A percentile compares a stretch with the other conserved stretches of the same genome.
phyloP scores from a whole-genome alignment of 2,797 vertebrate genomes.

The Lacerta agilis region DNA sequence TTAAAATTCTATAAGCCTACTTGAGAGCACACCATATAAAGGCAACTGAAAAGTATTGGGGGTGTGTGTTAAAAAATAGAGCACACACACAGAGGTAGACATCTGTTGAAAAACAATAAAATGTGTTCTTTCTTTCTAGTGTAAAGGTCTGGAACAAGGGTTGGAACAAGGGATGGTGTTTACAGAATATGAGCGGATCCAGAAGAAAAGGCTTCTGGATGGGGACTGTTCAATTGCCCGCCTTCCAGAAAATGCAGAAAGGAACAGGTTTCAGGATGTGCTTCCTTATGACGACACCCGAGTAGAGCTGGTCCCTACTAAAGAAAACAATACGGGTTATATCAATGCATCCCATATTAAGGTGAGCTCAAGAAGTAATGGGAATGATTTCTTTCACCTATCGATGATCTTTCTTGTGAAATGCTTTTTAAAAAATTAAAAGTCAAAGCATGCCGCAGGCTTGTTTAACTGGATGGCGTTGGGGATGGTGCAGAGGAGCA shows the following conservation, averaged over 20 bases:
- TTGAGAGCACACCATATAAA: too few relatives aligned
- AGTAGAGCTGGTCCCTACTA: conserved; percentile 96
- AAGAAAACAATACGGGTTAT: conserved; percentile 98
- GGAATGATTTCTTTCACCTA: not conserved
- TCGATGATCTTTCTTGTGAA: not conserved
- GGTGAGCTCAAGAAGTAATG: conserved; percentile 74
- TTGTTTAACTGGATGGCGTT: not conserved
- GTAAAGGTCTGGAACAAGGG: conserved; percentile 89
- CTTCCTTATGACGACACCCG: conserved; percentile 93
- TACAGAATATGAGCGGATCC: conserved; percentile 92
- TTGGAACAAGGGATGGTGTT: conserved; percentile 92
- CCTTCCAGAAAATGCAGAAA: conserved; percentile 90
- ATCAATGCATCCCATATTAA: conserved; percentile 96
- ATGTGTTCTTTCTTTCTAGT: conserved; percentile 75
- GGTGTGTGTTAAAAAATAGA: not conserved
- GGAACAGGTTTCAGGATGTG: conserved; percentile 95
- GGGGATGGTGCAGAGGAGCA: not conserved
- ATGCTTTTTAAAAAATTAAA: not conserved
- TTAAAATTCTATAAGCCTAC: too few relatives aligned
- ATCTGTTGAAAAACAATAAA: not conserved
- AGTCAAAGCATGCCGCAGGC: not conserved
- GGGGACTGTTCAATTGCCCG: conserved; percentile 85
- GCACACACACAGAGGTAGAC: not conserved
- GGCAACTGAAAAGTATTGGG: not conserved
- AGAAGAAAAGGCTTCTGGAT: conserved; percentile 80